Evolutionary conservation across 2,113 vertebrate species (phyloP), one percentile per base, ranked within the genome.

Genomic region (Dryoscopus gambensis): DNA sequence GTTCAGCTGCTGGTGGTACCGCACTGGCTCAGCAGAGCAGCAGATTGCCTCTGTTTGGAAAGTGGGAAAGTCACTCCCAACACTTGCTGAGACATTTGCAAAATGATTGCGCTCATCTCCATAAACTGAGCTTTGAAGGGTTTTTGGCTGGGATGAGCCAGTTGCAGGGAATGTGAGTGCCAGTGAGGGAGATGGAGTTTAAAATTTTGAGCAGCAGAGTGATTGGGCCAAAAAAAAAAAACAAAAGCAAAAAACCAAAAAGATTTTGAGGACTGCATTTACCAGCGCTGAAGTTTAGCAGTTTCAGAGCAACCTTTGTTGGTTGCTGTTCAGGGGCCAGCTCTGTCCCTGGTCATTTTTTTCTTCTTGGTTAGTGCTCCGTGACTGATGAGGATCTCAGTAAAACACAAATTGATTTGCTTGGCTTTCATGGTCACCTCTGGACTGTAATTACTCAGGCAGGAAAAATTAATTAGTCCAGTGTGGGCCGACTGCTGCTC

Each of bases 381-480:
- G 7, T 96, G 94, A 96, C 96, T 96, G 95, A 97, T 96, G 95
- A 95, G 91, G 94, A 97, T 95, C 97, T 96, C 96, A 63, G 97
- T 97, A 96, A 92, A 97, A 97, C 97, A 97, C 84, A 95, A 95
- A 97, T 97, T 95, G 95, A 97, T 97, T 97, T 95, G 91, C 94
- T 97, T 93, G 91, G 89, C 91, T 96, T 94, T 94, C 97, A 94
- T 95, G 95, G 92, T 96, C 95, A 96, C 97, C 97, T 97, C 95
- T 97, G 97, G 91, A 96, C 96, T 97, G 93, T 96, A 97, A 97
- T 97, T 97, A 97, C 93, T 96, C 91, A 96, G 96, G 95, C 96
- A 97, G 93, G 87, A 91, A 94, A 96, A 97, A 97, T 96, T 97
- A 97, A 97, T 97, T 97, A 97, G 94, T 93, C 87, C 89, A 89